phyloP scores from a whole-genome alignment of 1,140 invertebrate genomes.

The Liolophura sinensis region DNA sequence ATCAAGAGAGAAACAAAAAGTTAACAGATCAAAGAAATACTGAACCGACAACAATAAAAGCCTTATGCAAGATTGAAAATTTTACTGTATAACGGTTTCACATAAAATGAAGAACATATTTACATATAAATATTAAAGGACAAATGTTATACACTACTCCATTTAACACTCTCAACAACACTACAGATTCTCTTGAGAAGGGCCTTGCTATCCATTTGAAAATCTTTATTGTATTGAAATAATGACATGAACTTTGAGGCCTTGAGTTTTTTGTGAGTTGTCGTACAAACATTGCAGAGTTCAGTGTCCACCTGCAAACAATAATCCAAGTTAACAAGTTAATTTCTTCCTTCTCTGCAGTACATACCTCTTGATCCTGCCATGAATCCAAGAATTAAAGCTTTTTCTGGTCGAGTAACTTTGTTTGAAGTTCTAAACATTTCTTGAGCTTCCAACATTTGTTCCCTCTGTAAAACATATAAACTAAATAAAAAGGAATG shows the following conservation, averaged over 20 bases:
- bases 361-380: slow-evolving; percentile 84
- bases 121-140: too few relatives aligned
- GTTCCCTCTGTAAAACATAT: slow-evolving; percentile 70
- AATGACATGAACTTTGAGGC: too few relatives aligned
- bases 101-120: too few relatives aligned
- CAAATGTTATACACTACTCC: too few relatives aligned
- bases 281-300: too few relatives aligned
- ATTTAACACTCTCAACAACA: too few relatives aligned
- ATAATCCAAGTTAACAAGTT: neutral
- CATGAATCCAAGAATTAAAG: slow-evolving; percentile 97
- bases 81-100: too few relatives aligned
- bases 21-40: neutral
- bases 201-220: too few relatives aligned
- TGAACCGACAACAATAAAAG: neutral
- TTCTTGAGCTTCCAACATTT: slow-evolving; percentile 96
- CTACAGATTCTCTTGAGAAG: too few relatives aligned
- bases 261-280: too few relatives aligned
- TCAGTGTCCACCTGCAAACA: neutral
- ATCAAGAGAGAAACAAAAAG: slow-evolving; percentile 24
- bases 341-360: neutral
- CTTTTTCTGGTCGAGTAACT: slow-evolving; percentile 94
- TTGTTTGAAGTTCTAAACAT: slow-evolving; percentile 96
- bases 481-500: neutral
- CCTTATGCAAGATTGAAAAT: too few relatives aligned
- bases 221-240: too few relatives aligned